Evolutionary conservation across 2,797 vertebrate genomes (phyloP), one percentile per base, ranked within the genome.

Genomic region (Rhyacichthys aspro): DNA sequence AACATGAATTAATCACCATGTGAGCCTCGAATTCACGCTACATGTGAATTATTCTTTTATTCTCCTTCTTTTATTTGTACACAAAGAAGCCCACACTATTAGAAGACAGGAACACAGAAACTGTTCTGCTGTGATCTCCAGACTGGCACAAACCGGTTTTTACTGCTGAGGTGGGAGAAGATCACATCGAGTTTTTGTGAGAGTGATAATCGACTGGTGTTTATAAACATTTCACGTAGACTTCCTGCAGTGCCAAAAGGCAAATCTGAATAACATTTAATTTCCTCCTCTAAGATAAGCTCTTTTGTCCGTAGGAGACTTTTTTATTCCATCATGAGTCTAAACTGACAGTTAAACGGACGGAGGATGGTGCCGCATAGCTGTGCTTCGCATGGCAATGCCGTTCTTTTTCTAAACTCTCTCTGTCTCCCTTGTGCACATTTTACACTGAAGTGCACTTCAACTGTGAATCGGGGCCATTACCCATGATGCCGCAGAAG

Each of bases 281-380:
- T 90, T 87, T 87, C 87, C 87, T 64, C 55, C 65, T 53, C 59
- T n/a, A 49, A 55, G 87, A 88, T 89, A 86, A 88, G 73, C 71
- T 72, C 80, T 78, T 86, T 86, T 86, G 82, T 85, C 72, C 62
- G 16, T 68, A 74, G 67, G 60, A 67, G 63, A 67, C 66, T 32
- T 66, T 78, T 84, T 68, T 55, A 67, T 76, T 78, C 63, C 11
- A 67, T 76, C 62, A 8, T 59, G 47, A 67, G 70, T 74, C 74
- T 60, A 57, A 63, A 69, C 78, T 42, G 77, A 76, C 70, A 70
- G 77, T 63, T 50, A 65, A 67, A 78, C 18, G 70, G 71, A 79
- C 70, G 11, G 49, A 28, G 37, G 62, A 67, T 57, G 70, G 45
- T 19, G 54, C 67, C 63, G 70, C 2, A 0, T 5, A 19, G 49